Percentiles rank a stretch among this genome's conserved stretches.
Conservation (phyloP, 2,888 invertebrate genomes). For the Crossocerus cetratus region DNA sequence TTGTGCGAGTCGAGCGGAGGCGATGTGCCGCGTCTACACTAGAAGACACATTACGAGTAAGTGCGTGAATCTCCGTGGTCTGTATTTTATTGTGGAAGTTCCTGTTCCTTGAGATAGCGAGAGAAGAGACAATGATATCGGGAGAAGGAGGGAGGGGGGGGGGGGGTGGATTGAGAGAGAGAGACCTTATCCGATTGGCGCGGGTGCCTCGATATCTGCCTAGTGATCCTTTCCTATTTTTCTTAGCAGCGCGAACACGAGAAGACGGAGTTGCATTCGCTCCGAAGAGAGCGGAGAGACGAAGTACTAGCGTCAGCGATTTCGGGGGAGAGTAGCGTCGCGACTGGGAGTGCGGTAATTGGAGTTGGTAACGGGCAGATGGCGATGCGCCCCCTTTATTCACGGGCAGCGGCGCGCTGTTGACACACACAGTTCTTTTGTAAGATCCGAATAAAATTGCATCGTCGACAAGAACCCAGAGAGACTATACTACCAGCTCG, state of each 20-base stretch:
- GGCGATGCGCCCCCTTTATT: constrained; percentile 57
- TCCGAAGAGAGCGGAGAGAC: neutral
- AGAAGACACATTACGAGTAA: constrained; percentile 30
- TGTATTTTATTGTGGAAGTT: constrained; percentile 73
- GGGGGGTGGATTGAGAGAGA: neutral
- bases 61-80: constrained; percentile 65
- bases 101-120: constrained; percentile 69
- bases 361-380: constrained; percentile 56
- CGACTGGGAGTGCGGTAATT: no score
- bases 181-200: constrained; percentile 64
- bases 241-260: constrained; percentile 18
- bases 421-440: constrained; percentile 66
- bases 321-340: no score
- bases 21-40: constrained; percentile 60
- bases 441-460: constrained; percentile 74
- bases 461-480: constrained; percentile 64
- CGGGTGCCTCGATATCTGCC: constrained; percentile 67
- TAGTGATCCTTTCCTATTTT: constrained; percentile 53
- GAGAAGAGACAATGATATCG: constrained; percentile 32
- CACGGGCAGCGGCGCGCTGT: constrained; percentile 67
- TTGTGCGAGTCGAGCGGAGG: constrained; percentile 43
- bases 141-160: neutral
- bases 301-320: no score
- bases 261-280: neutral
- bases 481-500: neutral